Conservation (phyloP, 2,113 vertebrate genomes). For the Etheostoma spectabile region DNA sequence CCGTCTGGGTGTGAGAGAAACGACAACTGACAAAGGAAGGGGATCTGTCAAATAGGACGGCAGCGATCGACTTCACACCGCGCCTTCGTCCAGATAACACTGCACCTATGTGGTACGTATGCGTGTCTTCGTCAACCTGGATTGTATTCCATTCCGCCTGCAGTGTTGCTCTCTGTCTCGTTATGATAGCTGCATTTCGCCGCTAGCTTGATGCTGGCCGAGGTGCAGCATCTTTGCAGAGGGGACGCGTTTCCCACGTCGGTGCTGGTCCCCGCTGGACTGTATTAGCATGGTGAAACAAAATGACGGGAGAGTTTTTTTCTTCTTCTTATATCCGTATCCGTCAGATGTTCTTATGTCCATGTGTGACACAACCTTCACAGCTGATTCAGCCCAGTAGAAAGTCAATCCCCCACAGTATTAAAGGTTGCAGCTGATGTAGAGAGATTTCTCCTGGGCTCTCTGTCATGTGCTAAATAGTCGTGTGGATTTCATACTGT, state of each 20-base stretch:
- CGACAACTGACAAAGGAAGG: conserved; percentile 66
- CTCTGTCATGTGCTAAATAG: not conserved
- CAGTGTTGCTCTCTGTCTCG: not conserved
- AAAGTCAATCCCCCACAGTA: not conserved
- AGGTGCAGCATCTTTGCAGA: conserved; percentile 51
- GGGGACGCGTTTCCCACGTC: not conserved
- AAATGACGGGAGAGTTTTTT: not conserved
- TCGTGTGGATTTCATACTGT: conserved; percentile 19
- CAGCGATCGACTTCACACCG: not conserved
- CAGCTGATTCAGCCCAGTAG: not conserved
- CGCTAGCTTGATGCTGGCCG: conserved; percentile 51
- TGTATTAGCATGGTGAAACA: not conserved
- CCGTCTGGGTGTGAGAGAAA: conserved; percentile 64
- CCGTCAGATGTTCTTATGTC: not conserved
- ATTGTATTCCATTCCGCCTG: not conserved
- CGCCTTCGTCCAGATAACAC: not conserved
- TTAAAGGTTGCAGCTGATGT: conserved; percentile 57
- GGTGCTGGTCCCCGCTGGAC: too few species aligned
- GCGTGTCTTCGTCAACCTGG: not conserved
- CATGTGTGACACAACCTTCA: not conserved
- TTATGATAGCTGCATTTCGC: conserved; percentile 32
- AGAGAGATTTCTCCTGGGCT: conserved; percentile 19
- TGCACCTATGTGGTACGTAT: conserved; percentile 63
- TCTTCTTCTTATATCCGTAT: not conserved
- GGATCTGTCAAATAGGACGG: conserved; percentile 17